A percentile compares a stretch with the other conserved stretches of the same genome.
These are phyloP conservation scores for Fulmarus glacialis DNA, from an alignment of 2,113 vertebrate genomes.

Conservation along the genomic window DNA sequence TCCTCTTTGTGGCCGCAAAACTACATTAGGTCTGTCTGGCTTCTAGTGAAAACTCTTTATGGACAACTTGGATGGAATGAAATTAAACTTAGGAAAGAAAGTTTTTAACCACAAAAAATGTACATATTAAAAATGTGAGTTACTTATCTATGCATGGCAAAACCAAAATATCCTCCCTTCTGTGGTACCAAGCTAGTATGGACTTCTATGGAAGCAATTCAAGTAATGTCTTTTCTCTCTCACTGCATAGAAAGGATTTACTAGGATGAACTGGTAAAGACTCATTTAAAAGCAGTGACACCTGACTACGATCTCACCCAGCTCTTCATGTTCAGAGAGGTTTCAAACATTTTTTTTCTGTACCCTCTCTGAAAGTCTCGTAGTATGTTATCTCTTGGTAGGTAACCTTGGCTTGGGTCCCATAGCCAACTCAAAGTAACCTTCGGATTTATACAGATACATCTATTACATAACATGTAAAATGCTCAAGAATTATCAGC, in stretches of 20 bases:
- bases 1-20: not conserved
- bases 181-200: not conserved
- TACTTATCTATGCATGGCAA: not conserved
- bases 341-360: not conserved
- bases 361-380: not conserved
- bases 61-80: not conserved
- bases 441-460: not conserved
- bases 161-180: not conserved
- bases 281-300: not conserved
- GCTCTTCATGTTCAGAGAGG: not conserved
- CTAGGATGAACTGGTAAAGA: not conserved
- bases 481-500: not conserved
- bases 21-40: rapidly evolving
- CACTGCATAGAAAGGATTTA: not conserved
- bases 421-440: not conserved
- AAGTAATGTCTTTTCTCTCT: not conserved
- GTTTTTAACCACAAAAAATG: not conserved
- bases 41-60: not conserved
- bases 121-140: not conserved
- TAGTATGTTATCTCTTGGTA: not conserved
- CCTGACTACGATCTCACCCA: not conserved
- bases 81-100: not conserved
- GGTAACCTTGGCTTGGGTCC: not conserved
- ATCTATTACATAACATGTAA: not conserved
- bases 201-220: not conserved